Evolutionary conservation across 2,888 invertebrate genomes (phyloP).

Genomic region (Phortica okadai): DNA sequence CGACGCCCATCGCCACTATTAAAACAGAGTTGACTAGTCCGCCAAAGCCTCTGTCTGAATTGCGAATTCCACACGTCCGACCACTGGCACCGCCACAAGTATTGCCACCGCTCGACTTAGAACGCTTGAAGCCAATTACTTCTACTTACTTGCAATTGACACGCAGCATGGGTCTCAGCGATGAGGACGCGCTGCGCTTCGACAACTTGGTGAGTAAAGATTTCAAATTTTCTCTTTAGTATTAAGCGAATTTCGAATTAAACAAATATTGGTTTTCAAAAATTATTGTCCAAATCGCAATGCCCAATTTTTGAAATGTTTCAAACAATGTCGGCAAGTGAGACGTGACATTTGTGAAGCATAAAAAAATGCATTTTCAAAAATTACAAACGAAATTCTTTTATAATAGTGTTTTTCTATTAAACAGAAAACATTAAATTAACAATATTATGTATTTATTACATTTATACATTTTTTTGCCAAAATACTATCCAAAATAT

Average conservation of each 20-base stretch:
- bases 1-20: conserved; percentile 53
- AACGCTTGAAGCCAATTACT: conserved; percentile 88
- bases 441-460: too few species aligned
- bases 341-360: too few species aligned
- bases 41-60: conserved; percentile 55
- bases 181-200: conserved; percentile 80
- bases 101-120: conserved; percentile 70
- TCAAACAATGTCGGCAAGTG: too few species aligned
- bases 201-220: conserved; percentile 80
- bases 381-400: too few species aligned
- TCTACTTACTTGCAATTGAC: conserved; percentile 92
- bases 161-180: conserved; percentile 83
- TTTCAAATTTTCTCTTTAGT: conserved; percentile 74
- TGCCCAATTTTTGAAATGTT: too few species aligned
- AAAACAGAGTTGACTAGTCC: conserved; percentile 61
- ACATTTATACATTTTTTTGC: too few species aligned
- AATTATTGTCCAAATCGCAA: neutral
- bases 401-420: too few species aligned
- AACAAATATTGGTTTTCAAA: neutral
- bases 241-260: neutral
- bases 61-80: conserved; percentile 59
- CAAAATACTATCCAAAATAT: too few species aligned
- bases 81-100: conserved; percentile 40
- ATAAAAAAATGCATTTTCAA: too few species aligned
- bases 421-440: too few species aligned